Conservation (phyloP, 2,113 vertebrate species). For the Bagarius yarrelli region DNA sequence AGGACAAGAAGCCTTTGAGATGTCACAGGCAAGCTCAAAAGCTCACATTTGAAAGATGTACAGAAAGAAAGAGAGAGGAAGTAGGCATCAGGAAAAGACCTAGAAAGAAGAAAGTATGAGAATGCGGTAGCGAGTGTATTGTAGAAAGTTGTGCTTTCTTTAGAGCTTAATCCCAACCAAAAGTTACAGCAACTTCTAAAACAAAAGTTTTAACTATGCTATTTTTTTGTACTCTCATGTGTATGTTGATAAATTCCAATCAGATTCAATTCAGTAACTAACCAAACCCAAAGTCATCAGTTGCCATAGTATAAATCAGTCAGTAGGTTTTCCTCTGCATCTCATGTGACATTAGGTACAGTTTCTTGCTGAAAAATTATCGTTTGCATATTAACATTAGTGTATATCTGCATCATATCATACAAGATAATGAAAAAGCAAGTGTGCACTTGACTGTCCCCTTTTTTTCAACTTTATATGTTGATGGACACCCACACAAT, state of each 20-base stretch:
- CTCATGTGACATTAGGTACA: no score
- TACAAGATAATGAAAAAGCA: no score
- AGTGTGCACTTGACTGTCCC: no score
- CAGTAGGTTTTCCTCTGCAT: no score
- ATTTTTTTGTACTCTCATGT: neutral
- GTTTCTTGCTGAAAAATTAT: no score
- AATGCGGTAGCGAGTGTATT: neutral
- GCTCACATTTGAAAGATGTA: constrained; percentile 14
- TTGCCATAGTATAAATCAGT: no score
- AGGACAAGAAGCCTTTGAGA: constrained; percentile 40
- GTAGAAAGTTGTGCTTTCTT: neutral
- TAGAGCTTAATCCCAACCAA: neutral
- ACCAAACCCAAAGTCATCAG: neutral
- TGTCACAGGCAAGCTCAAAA: constrained; percentile 15
- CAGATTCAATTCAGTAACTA: no score
- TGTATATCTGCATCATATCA: no score
- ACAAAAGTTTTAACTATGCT: neutral
- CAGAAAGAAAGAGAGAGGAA: neutral
- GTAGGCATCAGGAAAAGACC: neutral
- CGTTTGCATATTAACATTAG: no score
- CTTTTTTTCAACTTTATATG: no score
- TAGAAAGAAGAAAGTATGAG: neutral
- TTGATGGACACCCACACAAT: no score
- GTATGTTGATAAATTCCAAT: neutral
- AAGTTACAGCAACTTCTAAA: neutral